These are phyloP conservation scores for Papilio gigon DNA, from an alignment of 2,888 invertebrate genomes.

Conservation along the genomic window DNA sequence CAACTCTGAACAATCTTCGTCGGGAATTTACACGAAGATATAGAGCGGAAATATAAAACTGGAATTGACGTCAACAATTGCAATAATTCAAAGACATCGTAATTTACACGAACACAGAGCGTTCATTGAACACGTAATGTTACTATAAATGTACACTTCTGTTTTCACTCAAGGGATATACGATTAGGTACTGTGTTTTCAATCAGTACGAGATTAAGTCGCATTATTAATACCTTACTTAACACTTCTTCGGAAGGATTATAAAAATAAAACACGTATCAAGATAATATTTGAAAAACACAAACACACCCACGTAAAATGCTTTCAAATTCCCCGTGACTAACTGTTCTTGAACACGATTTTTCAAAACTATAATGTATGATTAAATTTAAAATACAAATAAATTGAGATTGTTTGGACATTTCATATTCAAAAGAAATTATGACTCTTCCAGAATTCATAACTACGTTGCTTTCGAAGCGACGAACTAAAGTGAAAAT, in stretches of 20 bases:
- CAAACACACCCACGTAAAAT: no score
- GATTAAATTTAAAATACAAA: no score
- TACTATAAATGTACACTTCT: constrained; percentile 36
- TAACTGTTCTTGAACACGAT: no score
- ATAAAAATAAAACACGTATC: no score
- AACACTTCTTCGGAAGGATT: neutral
- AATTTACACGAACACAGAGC: constrained; percentile 26
- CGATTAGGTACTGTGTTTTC: constrained; percentile 27
- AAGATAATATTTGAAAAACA: no score
- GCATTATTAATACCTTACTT: neutral
- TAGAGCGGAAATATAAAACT: constrained; percentile 41
- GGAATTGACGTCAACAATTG: constrained; percentile 41
- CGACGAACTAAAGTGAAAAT: constrained; percentile 27
- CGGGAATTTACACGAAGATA: constrained; percentile 33
- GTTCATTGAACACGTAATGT: constrained; percentile 31
- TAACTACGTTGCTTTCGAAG: constrained; percentile 14
- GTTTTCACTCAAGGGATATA: constrained; percentile 38
- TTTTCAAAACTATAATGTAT: no score
- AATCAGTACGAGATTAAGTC: neutral
- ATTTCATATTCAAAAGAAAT: neutral
- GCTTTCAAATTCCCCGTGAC: no score
- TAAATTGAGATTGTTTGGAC: neutral
- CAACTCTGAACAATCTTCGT: constrained; percentile 34
- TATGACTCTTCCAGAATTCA: constrained; percentile 21
- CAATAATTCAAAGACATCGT: constrained; percentile 37